Conservation (phyloP, 1,140 invertebrate species). For the Coelopa frigida region DNA sequence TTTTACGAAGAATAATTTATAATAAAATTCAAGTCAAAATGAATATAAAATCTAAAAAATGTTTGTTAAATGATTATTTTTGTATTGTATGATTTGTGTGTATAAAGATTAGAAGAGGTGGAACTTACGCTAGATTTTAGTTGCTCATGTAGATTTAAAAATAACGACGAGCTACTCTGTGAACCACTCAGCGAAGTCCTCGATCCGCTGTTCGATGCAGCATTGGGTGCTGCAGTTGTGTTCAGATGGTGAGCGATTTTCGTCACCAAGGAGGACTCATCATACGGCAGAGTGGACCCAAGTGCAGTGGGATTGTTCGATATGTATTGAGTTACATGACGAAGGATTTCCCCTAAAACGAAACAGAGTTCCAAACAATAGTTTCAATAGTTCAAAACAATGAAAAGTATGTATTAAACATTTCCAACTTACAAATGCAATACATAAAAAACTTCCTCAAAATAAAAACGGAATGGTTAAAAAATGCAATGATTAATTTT, state of each 20-base stretch:
- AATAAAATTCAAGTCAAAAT: too few relatives aligned
- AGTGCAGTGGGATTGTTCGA: slow-evolving; percentile 16
- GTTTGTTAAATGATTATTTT: too few relatives aligned
- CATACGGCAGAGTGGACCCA: slow-evolving; percentile 10
- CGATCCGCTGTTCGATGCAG: not conserved
- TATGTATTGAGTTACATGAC: slow-evolving; percentile 25
- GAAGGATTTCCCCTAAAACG: slow-evolving; percentile 18
- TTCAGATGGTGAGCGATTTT: slow-evolving; percentile 20
- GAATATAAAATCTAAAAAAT: too few relatives aligned
- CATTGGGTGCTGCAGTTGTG: not conserved
- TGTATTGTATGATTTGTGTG: too few relatives aligned
- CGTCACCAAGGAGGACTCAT: slow-evolving; percentile 19
- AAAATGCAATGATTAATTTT: too few relatives aligned
- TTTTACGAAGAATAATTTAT: too few relatives aligned
- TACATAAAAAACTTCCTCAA: too few relatives aligned
- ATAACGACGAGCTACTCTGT: slow-evolving; percentile 10
- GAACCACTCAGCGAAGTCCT: not conserved
- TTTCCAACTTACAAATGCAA: too few relatives aligned
- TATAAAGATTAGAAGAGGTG: too few relatives aligned
- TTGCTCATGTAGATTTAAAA: slow-evolving; percentile 18
- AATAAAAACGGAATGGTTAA: too few relatives aligned
- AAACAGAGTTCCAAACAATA: too few relatives aligned
- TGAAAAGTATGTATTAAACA: not conserved
- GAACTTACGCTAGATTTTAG: slow-evolving; percentile 18
- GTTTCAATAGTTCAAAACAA: too few relatives aligned